phyloP scores from a whole-genome alignment of 2,888 invertebrate species.

The Ophion slaviceki region DNA sequence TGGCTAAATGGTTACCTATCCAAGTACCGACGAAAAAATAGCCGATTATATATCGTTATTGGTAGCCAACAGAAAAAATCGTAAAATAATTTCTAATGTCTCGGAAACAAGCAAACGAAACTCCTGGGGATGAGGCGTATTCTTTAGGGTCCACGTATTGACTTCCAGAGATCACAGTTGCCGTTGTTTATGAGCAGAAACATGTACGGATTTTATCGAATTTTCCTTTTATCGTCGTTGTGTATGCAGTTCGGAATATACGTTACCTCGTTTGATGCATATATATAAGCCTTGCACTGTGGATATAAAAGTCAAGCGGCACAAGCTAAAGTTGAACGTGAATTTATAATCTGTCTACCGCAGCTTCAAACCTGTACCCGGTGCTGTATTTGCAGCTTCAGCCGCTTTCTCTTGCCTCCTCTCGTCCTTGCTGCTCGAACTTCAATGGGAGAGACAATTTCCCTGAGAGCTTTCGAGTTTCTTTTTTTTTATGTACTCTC shows the following conservation, averaged over 20 bases:
- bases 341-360: slow-evolving; percentile 51
- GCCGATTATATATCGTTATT: no score
- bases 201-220: slow-evolving; percentile 8
- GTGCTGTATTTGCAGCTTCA: slow-evolving; percentile 11
- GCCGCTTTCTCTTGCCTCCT: background rate
- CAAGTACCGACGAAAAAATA: no score
- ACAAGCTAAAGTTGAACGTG: slow-evolving; percentile 47
- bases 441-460: slow-evolving; percentile 25
- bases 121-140: no score
- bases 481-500: slow-evolving; percentile 1
- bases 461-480: slow-evolving; percentile 20
- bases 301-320: slow-evolving; percentile 46
- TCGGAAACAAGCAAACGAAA: no score
- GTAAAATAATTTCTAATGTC: no score
- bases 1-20: no score
- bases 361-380: slow-evolving; percentile 9
- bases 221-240: background rate
- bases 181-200: background rate
- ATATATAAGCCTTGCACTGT: background rate
- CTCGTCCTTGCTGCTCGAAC: background rate
- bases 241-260: background rate
- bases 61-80: no score
- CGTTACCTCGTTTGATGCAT: background rate
- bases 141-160: no score
- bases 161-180: no score